These are phyloP conservation scores for Crenichthys baileyi DNA, from an alignment of 2,797 vertebrate genomes.

Conservation along the genomic window DNA sequence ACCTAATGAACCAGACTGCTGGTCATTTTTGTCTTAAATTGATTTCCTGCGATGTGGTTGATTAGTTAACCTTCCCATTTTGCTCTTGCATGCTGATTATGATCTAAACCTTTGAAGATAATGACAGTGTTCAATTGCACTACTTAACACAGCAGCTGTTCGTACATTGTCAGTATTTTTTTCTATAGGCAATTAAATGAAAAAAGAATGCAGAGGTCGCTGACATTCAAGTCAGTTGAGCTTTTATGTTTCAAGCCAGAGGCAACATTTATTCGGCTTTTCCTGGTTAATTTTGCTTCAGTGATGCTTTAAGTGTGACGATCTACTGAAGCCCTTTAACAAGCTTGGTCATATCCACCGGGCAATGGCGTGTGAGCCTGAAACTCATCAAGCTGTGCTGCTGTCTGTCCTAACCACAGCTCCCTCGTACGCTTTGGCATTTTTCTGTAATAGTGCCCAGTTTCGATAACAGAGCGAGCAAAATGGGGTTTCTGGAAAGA, in stretches of 20 bases:
- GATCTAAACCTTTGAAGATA: slow-evolving; percentile 24
- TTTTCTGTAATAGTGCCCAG: slow-evolving; percentile 73
- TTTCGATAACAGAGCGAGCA: slow-evolving; percentile 62
- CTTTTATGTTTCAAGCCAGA: slow-evolving; percentile 24
- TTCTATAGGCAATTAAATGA: slow-evolving; percentile 32
- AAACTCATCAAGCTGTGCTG: slow-evolving; percentile 62
- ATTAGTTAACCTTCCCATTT: slow-evolving; percentile 7
- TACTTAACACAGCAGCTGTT: slow-evolving; percentile 16
- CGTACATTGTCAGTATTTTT: slow-evolving; percentile 17
- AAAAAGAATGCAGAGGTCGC: slow-evolving; percentile 27
- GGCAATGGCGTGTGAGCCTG: slow-evolving; percentile 54
- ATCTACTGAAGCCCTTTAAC: slow-evolving; percentile 70
- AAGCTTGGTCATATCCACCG: slow-evolving; percentile 57
- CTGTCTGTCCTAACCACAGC: slow-evolving; percentile 69
- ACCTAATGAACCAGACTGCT: slow-evolving; percentile 36
- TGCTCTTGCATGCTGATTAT: neutral
- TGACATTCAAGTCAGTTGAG: slow-evolving; percentile 35
- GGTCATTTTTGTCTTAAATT: slow-evolving; percentile 12
- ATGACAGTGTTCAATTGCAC: slow-evolving; percentile 16
- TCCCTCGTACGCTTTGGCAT: slow-evolving; percentile 64
- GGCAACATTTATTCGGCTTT: slow-evolving; percentile 54
- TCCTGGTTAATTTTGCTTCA: slow-evolving; percentile 61
- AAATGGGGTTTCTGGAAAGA: slow-evolving; percentile 62
- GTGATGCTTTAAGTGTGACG: slow-evolving; percentile 67
- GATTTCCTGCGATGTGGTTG: slow-evolving; percentile 3